A percentile compares a stretch with the other conserved stretches of the same genome.
Evolutionary conservation across 2,797 vertebrate genomes (phyloP).

Genomic region (Emys orbicularis): DNA sequence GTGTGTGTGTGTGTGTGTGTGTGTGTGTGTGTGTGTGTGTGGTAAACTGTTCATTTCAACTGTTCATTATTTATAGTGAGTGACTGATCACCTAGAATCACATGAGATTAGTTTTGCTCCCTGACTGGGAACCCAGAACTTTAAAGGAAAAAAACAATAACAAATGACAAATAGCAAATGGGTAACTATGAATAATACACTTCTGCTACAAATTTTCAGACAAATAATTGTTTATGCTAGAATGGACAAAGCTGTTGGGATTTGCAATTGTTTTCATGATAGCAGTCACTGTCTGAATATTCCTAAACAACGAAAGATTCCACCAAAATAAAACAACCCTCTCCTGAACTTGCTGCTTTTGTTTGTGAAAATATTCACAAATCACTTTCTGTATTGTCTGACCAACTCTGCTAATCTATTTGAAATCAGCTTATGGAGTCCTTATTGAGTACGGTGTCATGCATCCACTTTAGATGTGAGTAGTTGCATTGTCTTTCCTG

Average conservation of each 20-base stretch:
- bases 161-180: not conserved
- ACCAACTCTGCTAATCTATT: not conserved
- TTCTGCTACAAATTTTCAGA: not conserved
- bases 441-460: not conserved
- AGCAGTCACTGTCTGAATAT: not conserved
- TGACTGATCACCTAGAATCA: not conserved
- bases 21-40: too few species aligned
- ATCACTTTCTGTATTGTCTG: not conserved
- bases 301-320: conserved; percentile 42
- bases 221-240: not conserved
- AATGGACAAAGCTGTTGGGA: conserved; percentile 27
- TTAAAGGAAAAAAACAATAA: not conserved
- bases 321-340: not conserved
- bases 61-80: not conserved
- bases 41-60: not conserved
- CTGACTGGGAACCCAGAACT: not conserved
- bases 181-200: not conserved
- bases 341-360: not conserved
- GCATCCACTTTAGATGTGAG: not conserved
- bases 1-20: not conserved
- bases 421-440: not conserved
- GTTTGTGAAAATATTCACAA: not conserved
- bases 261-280: not conserved
- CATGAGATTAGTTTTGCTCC: not conserved
- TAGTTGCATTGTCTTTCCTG: not conserved